Evolutionary conservation across 2,797 vertebrate species (phyloP).

Genomic region (Macropus fuliginosus): DNA sequence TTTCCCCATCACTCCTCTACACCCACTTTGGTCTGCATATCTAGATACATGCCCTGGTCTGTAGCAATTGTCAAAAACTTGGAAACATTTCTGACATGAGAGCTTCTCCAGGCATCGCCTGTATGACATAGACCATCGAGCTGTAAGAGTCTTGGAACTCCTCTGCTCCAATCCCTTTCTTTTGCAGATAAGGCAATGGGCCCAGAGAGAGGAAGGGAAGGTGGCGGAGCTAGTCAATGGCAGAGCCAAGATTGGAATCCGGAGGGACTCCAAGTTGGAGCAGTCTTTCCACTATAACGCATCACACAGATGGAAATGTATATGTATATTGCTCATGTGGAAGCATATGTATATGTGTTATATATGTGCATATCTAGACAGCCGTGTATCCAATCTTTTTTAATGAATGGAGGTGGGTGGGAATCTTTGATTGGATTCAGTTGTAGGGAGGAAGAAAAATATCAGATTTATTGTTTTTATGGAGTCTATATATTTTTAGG

Average conservation of each 20-base stretch:
- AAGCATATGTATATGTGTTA: neutral
- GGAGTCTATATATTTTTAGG: conserved; percentile 74
- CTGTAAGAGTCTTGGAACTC: neutral
- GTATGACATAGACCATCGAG: neutral
- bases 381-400: neutral
- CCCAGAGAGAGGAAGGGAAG: neutral
- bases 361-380: neutral
- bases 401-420: conserved; percentile 30
- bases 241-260: neutral
- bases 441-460: conserved; percentile 29
- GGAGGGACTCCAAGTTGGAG: neutral
- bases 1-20: neutral
- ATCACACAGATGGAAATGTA: neutral
- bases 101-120: neutral
- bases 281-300: neutral
- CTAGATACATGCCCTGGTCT: neutral
- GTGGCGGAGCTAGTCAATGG: neutral
- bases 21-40: neutral
- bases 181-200: neutral
- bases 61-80: conserved; percentile 25
- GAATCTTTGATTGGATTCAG: neutral
- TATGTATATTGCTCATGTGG: neutral
- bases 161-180: neutral
- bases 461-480: conserved; percentile 62
- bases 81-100: neutral